Conservation (phyloP, 2,797 vertebrate species). For the Fratercula arctica region DNA sequence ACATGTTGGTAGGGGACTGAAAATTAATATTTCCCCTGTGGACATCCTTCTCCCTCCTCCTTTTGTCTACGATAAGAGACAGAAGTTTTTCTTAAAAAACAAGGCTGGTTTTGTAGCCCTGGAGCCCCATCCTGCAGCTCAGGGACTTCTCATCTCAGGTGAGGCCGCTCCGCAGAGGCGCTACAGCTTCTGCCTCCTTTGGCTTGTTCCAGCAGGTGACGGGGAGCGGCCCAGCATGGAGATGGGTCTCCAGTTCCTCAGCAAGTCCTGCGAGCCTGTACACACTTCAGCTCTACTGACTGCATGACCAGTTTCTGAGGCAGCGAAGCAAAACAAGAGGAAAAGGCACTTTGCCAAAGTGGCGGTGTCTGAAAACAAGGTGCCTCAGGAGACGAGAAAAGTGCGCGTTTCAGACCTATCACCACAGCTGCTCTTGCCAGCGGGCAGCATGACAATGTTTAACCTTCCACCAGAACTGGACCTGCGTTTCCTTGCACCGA, state of each 20-base stretch:
- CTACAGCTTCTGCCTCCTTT: not conserved
- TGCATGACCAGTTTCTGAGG: not conserved
- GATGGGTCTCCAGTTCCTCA: not conserved
- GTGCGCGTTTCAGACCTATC: not conserved
- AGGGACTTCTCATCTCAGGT: not conserved
- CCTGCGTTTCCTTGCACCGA: not conserved
- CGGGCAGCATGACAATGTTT: rapidly evolving
- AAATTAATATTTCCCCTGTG: not conserved
- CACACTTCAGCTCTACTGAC: not conserved
- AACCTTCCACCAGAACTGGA: not conserved
- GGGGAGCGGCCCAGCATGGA: not conserved
- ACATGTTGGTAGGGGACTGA: not conserved
- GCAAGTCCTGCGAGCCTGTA: not conserved
- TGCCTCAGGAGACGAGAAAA: not conserved
- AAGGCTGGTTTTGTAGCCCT: not conserved
- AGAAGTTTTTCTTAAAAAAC: not conserved
- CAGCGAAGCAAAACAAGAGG: not conserved
- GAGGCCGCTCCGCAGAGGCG: not conserved
- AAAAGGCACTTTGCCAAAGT: not conserved
- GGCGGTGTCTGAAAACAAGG: not conserved
- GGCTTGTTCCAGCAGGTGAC: not conserved
- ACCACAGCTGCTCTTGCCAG: not conserved
- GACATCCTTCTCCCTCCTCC: not conserved
- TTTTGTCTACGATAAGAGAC: not conserved
- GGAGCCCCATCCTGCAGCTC: not conserved